Evolutionary conservation across 2,888 invertebrate species (phyloP).

Genomic region (Xestobium rufovillosum): DNA sequence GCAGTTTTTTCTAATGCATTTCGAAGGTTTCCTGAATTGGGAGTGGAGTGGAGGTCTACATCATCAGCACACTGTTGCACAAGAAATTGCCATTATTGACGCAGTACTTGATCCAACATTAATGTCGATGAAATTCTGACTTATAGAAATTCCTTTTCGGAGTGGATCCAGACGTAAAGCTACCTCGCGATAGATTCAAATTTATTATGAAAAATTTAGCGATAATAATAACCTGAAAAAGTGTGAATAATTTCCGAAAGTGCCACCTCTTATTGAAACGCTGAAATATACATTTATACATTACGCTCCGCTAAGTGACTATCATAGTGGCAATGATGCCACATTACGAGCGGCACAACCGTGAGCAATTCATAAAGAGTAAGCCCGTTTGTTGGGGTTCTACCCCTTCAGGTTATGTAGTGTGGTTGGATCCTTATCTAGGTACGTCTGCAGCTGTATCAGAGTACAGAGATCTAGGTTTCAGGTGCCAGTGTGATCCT

Average conservation of each 20-base stretch:
- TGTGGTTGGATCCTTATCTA: slow-evolving; percentile 28
- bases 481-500: slow-evolving; percentile 18
- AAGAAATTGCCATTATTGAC: no score
- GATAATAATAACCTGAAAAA: slow-evolving; percentile 28
- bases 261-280: slow-evolving; percentile 25
- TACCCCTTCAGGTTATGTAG: slow-evolving; percentile 24
- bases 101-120: no score
- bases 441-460: slow-evolving; percentile 18
- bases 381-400: slow-evolving; percentile 28
- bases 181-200: slow-evolving; percentile 29
- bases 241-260: slow-evolving; percentile 29
- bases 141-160: no score
- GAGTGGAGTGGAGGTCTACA: no score
- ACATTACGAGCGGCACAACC: slow-evolving; percentile 32
- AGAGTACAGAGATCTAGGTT: slow-evolving; percentile 20
- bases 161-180: no score
- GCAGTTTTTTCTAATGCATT: no score
- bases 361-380: slow-evolving; percentile 28
- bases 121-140: no score
- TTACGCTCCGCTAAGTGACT: slow-evolving; percentile 27
- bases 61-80: no score
- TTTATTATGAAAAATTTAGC: slow-evolving; percentile 28
- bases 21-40: no score
- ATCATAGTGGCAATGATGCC: slow-evolving; percentile 32
- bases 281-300: slow-evolving; percentile 27